Evolutionary conservation across 2,113 vertebrate species (phyloP), one percentile per base, ranked within the genome.

Genomic region (Atractosteus spatula): DNA sequence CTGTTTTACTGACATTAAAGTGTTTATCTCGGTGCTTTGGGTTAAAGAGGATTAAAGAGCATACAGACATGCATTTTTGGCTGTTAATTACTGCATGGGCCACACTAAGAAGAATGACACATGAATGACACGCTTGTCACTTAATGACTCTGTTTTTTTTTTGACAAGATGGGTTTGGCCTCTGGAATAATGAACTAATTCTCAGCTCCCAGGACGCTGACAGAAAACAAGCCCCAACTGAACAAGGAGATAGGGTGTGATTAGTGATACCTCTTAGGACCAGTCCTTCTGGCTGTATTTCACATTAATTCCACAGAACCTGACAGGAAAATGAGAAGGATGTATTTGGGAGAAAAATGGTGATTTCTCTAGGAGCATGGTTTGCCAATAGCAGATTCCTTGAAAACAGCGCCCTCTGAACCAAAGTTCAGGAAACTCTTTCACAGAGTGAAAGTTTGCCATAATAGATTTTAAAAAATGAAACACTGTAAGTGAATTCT

Each of bases 111-210:
- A 1, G 29, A n/a, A 2, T 55, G 43, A 12, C 47, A 17, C 66
- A 68, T 12, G 1, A 65, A 12, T 61, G 57, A 29, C 42, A 8
- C 43, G 13, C 66, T 68, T 45, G 8, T 56, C 3, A 3, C 45
- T 17, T 43, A 41, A 8, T 0, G 11, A 16, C 66, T 14, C n/a
- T 66, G 44, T 42, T 42, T 7, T 61, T 42, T 7, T 61, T n/a
- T 68, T 62, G 44, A 68, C 66, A 68, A 68, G 56, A 59, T 41
- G 59, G 62, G 68, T 62, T 12, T 61, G 54, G 61, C 45, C 43
- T 44, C 72, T 41, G 44, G 44, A 17, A 44, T 66, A 41, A 42
- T 63, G 64, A 59, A n/a, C 72, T 68, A 45, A 59, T 67, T 62
- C 17, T 62, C 44, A 68, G 41, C 41, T 16, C 66, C 56, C 44